These are phyloP conservation scores for Nesometra sesokonis DNA, from an alignment of 35 echinoderm and acorn worm species.

Conservation along the genomic window DNA sequence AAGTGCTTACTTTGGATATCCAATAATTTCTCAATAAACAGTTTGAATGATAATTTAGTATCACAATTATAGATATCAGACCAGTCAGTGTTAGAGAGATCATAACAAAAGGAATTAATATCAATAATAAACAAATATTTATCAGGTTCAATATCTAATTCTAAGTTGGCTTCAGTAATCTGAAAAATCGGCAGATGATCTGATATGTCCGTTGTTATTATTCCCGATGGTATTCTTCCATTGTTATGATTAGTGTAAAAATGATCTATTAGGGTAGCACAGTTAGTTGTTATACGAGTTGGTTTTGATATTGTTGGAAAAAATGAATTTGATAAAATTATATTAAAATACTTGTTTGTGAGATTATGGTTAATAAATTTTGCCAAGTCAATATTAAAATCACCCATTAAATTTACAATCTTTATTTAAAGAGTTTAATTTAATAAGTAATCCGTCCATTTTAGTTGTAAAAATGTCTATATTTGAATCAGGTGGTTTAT, in stretches of 20 bases:
- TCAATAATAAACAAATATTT: background rate
- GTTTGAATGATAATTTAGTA: background rate
- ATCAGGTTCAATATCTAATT: background rate
- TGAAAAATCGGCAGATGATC: background rate
- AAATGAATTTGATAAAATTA: background rate
- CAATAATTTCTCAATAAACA: background rate
- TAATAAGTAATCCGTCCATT: background rate
- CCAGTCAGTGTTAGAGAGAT: background rate
- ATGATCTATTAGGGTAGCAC: background rate
- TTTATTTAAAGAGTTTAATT: background rate
- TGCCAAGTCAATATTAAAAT: background rate
- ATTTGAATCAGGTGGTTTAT: background rate
- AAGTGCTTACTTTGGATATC: background rate
- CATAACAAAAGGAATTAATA: background rate
- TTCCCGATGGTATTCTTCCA: background rate
- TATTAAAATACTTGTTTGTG: background rate
- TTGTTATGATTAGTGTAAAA: background rate
- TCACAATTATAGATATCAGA: background rate
- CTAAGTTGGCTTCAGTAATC: background rate
- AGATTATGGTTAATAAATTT: background rate
- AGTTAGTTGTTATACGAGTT: background rate
- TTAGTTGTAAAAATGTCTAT: background rate
- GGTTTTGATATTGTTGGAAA: background rate
- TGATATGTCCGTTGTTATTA: background rate
- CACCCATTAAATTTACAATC: background rate